These are phyloP conservation scores for Spea multiplicata DNA, from an alignment of 2,113 vertebrate genomes.

Conservation along the genomic window DNA sequence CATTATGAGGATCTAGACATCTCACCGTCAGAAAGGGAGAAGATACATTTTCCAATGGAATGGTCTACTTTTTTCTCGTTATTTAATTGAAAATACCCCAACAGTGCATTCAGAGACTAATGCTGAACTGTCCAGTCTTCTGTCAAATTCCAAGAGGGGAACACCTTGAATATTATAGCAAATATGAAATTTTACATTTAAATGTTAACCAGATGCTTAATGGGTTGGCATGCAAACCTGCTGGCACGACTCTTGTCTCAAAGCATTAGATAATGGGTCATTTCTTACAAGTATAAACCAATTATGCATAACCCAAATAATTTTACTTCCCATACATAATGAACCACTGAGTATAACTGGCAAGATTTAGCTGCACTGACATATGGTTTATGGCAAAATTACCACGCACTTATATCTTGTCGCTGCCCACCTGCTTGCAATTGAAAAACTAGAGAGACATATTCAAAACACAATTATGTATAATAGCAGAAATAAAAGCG, in stretches of 20 bases:
- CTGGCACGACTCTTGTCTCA: constrained; percentile 17
- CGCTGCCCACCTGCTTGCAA: constrained; percentile 23
- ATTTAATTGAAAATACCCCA: no score
- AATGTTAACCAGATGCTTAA: constrained; percentile 43
- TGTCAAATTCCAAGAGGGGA: background rate
- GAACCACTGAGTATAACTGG: constrained; percentile 29
- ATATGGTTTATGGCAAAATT: constrained; percentile 41
- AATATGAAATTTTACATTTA: constrained; percentile 35
- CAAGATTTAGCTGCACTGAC: constrained; percentile 21
- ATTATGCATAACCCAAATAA: constrained; percentile 27
- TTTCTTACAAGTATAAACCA: constrained; percentile 32
- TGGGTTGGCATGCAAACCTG: constrained; percentile 25
- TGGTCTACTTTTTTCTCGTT: no score
- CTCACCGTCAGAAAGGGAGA: no score
- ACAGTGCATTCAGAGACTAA: no score
- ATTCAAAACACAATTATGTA: constrained; percentile 3
- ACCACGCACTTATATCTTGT: background rate
- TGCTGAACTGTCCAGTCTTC: background rate
- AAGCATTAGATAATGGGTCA: constrained; percentile 18
- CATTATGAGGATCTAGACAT: no score
- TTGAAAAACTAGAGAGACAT: constrained; percentile 10
- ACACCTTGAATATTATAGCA: constrained; percentile 10
- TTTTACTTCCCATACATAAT: constrained; percentile 10
- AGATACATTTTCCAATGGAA: no score
- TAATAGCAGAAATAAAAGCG: constrained; percentile 15